Conservation (phyloP, 2,113 vertebrate genomes). For the cattle (Bos taurus) region ARS-UCD2.0 NC_037328.1:143779001-143779500, state of each 20-base stretch:
- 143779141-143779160: neutral
- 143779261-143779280: neutral
- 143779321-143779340: neutral
- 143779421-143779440: neutral
- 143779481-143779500: neutral
- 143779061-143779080: neutral
- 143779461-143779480: neutral
- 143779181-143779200: neutral
- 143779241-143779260: neutral
- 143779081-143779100: neutral
- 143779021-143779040: neutral
- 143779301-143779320: neutral
- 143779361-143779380: neutral
- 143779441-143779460: too few species aligned
- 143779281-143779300: neutral
- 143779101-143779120: neutral
- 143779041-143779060: neutral
- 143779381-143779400: neutral
- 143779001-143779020: neutral
- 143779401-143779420: too few species aligned
- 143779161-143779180: neutral
- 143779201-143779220: neutral
- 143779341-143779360: neutral
- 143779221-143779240: neutral
- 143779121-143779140: neutral